Base-by-base conservation (phyloP, 2,797 vertebrate species). In the Alauda arvensis region DNA sequence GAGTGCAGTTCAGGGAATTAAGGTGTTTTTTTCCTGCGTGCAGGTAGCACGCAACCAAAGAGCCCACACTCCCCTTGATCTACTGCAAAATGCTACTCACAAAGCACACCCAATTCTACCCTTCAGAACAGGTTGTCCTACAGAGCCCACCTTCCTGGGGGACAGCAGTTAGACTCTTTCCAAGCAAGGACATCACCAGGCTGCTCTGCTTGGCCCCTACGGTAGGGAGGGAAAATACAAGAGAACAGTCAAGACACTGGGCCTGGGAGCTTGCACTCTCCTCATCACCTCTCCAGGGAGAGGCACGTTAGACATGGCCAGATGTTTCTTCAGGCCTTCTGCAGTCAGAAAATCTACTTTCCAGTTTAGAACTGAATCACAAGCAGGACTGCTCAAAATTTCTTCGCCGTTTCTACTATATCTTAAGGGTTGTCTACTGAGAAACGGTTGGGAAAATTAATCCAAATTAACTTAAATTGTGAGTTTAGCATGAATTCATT, bases 401-500 rank as follows among this genome's bases (percentile, higher is more conserved):
- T 81, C 87, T 74, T 40, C 37, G 45, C 28, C 81, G 46, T 77
- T 91, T 75, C 72, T 80, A 52, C 75, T 62, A 52, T 5, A 3
- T 89, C 91, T 89, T 92, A 79, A 86, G 84, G 68, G 61, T 45
- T 85, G 57, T 85, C 80, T 84, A 69, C 83, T 82, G 81, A 87
- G 57, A 77, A 93, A 76, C 1, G 0, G 89, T 55, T 70, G 55
- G 48, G 61, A 91, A 91, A 92, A 93, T 93, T 93, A 94, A 93
- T 91, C 87, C 68, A 93, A 93, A 94, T 93, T 93, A 94, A 93
- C 85, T 94, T 61, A 90, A 93, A 25, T 87, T 92, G 77, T 82
- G 80, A 89, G 83, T 90, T 95, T 86, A 95, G 77, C 87, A 93
- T 95, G 83, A 88, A 94, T 91, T 93, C 91, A 93, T 94, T 93